Evolutionary conservation across 2,888 invertebrate genomes (phyloP), one percentile per base, ranked within the genome.

Genomic region (Heliconius sara): DNA sequence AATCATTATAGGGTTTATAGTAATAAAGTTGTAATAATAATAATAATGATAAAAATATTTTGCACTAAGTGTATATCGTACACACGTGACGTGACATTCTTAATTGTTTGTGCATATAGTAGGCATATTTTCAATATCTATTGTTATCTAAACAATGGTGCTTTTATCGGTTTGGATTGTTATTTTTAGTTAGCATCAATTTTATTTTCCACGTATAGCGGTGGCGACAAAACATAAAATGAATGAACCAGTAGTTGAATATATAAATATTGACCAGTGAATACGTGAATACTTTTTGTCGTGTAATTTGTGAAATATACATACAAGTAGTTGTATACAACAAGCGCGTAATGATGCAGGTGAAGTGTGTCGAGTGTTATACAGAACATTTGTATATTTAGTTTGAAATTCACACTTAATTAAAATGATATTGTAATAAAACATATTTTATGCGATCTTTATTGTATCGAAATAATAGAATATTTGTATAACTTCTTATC

Each of bases 121-220:
- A 13, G n/a, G 34, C 72, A 60, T 57, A 57, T 52, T 52, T 57
- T 73, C 30, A 57, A 19, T 72, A 72, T 73, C 57, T 73, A 57
- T 57, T 73, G 72, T 72, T 57, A 57, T 73, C n/a, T 60, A 60
- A 60, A 73, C 73, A 73, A 60, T 60, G 34, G 34, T 16, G 60
- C 34, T 73, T 73, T 73, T 60, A 73, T 73, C 60, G 34, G 34
- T 19, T 73, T 73, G 34, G 25, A 39, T 60, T 73, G 73, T 34
- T 70, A n/a, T 70, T 70, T 43, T 70, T 73, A 73, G 73, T 60
- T 60, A 60, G n/a, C 57, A 60, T 34, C 34, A 34, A 60, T 34
- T 73, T 73, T 39, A 39, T 60, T 73, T n/a, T 60, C 13, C 34
- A 60, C 6, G 10, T 73, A 39, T 25, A n/a, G n/a, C 60, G n/a